These are phyloP conservation scores for Paramuricea clavata DNA, from an alignment of 92 coral and sea anemone species.

Conservation along the genomic window DNA sequence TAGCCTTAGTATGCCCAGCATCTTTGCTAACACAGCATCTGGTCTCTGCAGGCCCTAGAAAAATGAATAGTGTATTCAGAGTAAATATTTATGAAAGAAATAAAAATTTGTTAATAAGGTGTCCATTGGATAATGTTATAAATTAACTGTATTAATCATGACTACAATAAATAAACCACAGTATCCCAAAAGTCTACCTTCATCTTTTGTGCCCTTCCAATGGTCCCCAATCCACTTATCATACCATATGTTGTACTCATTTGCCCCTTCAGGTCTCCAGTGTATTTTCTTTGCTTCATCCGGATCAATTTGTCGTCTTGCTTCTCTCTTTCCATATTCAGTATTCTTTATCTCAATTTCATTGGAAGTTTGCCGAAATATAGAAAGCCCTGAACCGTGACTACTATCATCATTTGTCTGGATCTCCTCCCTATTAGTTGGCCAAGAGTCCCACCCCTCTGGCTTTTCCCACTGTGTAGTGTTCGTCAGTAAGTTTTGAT, in stretches of 20 bases:
- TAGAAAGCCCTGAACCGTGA: background rate
- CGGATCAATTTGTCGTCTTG: slow-evolving; percentile 87
- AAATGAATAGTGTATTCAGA: too few species aligned
- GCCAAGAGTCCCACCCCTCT: slow-evolving; percentile 81
- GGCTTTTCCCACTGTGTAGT: slow-evolving; percentile 94
- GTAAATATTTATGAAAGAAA: too few species aligned
- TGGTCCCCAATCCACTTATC: slow-evolving; percentile 99
- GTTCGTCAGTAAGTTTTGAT: slow-evolving; percentile 74
- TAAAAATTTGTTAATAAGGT: too few species aligned
- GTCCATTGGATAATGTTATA: too few species aligned
- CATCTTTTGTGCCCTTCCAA: slow-evolving; percentile 86
- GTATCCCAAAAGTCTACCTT: slow-evolving; percentile 60
- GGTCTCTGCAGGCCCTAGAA: slow-evolving; percentile 91
- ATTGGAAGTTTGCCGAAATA: slow-evolving; percentile 43
- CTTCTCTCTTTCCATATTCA: slow-evolving; percentile 74
- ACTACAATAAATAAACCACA: too few species aligned
- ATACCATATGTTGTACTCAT: slow-evolving; percentile 98
- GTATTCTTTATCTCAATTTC: slow-evolving; percentile 73
- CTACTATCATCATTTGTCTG: slow-evolving; percentile 5
- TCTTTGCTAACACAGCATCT: slow-evolving; percentile 85
- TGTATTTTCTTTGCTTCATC: slow-evolving; percentile 82
- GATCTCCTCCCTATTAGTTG: slow-evolving; percentile 27
- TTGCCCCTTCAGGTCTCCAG: slow-evolving; percentile 98
- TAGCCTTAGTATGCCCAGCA: slow-evolving; percentile 98
- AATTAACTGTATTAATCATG: too few species aligned